phyloP scores from a whole-genome alignment of 2,113 vertebrate genomes.

The Brachypteracias leptosomus region DNA sequence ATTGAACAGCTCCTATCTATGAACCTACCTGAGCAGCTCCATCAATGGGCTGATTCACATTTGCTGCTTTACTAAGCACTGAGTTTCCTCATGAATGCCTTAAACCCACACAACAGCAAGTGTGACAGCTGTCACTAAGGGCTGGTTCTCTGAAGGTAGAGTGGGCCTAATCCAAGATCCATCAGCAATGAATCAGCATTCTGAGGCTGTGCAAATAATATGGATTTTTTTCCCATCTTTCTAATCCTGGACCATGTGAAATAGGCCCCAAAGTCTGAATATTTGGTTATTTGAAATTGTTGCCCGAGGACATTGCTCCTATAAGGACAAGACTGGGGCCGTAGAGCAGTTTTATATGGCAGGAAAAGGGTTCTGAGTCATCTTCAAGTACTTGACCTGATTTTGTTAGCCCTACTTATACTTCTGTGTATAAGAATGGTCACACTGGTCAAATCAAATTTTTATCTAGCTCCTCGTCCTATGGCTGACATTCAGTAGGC shows the following conservation, averaged over 20 bases:
- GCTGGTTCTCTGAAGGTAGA: background rate
- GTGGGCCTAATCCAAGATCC: background rate
- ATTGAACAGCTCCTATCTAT: background rate
- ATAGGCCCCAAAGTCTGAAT: background rate
- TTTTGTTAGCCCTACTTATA: background rate
- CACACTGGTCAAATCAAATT: background rate
- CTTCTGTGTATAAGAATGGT: background rate
- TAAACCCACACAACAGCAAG: background rate
- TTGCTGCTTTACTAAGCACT: background rate
- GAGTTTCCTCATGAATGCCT: background rate
- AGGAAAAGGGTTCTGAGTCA: background rate
- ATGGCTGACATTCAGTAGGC: background rate
- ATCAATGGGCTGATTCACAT: accelerated
- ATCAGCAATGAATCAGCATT: background rate
- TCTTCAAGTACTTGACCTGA: background rate
- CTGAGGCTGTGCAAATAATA: background rate
- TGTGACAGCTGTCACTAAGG: background rate
- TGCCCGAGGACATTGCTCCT: background rate
- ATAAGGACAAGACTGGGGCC: background rate
- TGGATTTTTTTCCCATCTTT: background rate
- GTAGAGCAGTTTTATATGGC: background rate
- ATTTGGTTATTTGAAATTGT: background rate
- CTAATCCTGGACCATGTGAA: background rate
- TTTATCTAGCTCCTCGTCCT: background rate
- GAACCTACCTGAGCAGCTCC: background rate